Percentiles rank a stretch among this genome's conserved stretches.
Conservation (phyloP, 2,888 invertebrate species). For the Fissipunctia ypsillon region DNA sequence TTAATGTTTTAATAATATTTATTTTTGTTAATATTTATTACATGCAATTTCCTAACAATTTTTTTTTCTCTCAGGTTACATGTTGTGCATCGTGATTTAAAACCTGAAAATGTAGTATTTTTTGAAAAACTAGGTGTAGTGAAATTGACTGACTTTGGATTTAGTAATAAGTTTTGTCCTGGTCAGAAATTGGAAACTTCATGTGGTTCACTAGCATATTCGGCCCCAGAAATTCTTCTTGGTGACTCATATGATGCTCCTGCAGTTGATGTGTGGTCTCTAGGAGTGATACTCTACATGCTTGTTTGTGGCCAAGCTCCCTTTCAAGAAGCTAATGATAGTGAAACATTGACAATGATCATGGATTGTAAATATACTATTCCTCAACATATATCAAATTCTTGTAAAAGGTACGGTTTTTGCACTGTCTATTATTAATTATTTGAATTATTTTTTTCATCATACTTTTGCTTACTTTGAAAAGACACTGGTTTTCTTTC, state of each 20-base stretch:
- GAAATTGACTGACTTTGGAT: conserved; percentile 99
- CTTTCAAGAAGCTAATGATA: conserved; percentile 99
- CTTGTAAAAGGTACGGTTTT: conserved; percentile 93
- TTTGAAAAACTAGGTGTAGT: conserved; percentile 99
- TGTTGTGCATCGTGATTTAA: conserved; percentile 96
- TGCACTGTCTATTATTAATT: not conserved
- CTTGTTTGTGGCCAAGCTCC: conserved; percentile 99
- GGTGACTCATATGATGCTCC: conserved; percentile 99
- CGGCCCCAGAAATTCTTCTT: conserved; percentile 99
- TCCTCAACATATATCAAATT: conserved; percentile 95
- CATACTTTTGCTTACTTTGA: not conserved
- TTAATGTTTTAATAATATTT: not conserved
- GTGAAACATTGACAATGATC: conserved; percentile 99
- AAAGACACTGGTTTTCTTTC: not conserved
- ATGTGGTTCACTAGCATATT: conserved; percentile 99
- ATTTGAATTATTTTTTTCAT: not conserved
- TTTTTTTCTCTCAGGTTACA: conserved; percentile 85
- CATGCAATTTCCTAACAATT: conserved; percentile 8
- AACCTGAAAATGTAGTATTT: conserved; percentile 99
- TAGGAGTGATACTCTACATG: conserved; percentile 99
- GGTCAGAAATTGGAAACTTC: conserved; percentile 99
- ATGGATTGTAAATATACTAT: conserved; percentile 99
- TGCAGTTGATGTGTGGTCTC: conserved; percentile 99
- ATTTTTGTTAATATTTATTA: not conserved
- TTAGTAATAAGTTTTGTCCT: conserved; percentile 98